A percentile compares a stretch with the other conserved stretches of the same genome.
phyloP scores from a whole-genome alignment of 2,888 invertebrate genomes.

The Athalia cordata region DNA sequence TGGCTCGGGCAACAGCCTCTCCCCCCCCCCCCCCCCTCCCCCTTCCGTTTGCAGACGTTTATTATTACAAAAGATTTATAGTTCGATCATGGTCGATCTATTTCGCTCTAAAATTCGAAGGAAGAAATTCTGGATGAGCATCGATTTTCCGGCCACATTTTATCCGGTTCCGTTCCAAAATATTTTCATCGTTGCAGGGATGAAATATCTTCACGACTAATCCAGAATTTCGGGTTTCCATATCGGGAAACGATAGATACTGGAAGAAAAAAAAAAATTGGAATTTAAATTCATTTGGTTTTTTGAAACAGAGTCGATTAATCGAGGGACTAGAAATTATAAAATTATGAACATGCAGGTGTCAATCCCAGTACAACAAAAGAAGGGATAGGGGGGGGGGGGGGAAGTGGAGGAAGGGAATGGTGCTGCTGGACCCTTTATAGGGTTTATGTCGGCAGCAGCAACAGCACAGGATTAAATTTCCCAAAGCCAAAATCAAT shows the following conservation, averaged over 20 bases:
- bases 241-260: no score
- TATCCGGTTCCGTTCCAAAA: neutral
- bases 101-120: neutral
- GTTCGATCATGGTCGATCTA: slow-evolving; percentile 21
- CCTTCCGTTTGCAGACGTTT: neutral
- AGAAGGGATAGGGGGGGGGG: neutral
- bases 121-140: neutral
- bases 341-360: no score
- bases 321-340: no score
- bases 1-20: neutral
- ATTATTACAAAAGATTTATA: neutral
- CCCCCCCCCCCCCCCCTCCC: neutral
- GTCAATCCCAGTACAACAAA: neutral
- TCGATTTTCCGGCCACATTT: neutral
- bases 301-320: no score
- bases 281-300: no score
- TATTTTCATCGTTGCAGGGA: neutral
- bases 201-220: neutral
- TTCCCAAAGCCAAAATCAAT: slow-evolving; percentile 56
- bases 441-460: slow-evolving; percentile 21
- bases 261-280: no score
- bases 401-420: neutral
- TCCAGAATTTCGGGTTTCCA: no score
- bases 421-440: no score
- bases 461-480: slow-evolving; percentile 20